Evolutionary conservation across 2,797 vertebrate genomes (phyloP).

Genomic region (Pseudomugil tenellus): DNA sequence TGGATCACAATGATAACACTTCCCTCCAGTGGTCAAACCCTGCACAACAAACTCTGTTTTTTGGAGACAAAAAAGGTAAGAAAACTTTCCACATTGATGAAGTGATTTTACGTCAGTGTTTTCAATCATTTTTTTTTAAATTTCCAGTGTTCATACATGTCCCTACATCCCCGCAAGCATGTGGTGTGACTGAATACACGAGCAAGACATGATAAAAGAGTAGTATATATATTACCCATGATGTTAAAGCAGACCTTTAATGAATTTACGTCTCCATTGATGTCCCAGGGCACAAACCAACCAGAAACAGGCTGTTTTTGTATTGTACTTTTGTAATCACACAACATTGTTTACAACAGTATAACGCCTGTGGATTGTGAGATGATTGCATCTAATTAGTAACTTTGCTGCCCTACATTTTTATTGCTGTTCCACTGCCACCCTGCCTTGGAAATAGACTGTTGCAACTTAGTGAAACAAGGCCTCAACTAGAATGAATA

Average conservation of each 20-base stretch:
- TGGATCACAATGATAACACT: constrained; percentile 99
- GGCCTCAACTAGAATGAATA: constrained; percentile 54
- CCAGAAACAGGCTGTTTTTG: constrained; percentile 57
- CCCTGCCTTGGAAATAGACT: constrained; percentile 53
- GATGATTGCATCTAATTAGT: constrained; percentile 75
- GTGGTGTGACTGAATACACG: constrained; percentile 35
- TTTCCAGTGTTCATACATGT: constrained; percentile 35
- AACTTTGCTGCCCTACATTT: constrained; percentile 72
- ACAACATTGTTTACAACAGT: constrained; percentile 70
- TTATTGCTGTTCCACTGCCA: constrained; percentile 62
- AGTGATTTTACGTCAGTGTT: constrained; percentile 40
- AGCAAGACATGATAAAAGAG: constrained; percentile 21
- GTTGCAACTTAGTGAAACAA: constrained; percentile 73
- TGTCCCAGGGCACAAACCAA: constrained; percentile 54
- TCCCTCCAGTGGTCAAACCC: constrained; percentile 99
- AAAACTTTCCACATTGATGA: constrained; percentile 43
- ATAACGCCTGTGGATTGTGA: constrained; percentile 67
- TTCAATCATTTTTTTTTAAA: constrained; percentile 45
- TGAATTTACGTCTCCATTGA: constrained; percentile 46
- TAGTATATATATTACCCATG: constrained; percentile 40
- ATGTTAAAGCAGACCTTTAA: constrained; percentile 59
- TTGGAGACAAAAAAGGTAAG: constrained; percentile 99
- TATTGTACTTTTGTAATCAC: constrained; percentile 64
- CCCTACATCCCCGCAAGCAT: constrained; percentile 18
- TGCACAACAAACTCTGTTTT: constrained; percentile 99